A percentile compares a stretch with the other conserved stretches of the same genome.
These are phyloP conservation scores for Labeo catla DNA, from an alignment of 2,113 vertebrate species.

Conservation along the genomic window DNA sequence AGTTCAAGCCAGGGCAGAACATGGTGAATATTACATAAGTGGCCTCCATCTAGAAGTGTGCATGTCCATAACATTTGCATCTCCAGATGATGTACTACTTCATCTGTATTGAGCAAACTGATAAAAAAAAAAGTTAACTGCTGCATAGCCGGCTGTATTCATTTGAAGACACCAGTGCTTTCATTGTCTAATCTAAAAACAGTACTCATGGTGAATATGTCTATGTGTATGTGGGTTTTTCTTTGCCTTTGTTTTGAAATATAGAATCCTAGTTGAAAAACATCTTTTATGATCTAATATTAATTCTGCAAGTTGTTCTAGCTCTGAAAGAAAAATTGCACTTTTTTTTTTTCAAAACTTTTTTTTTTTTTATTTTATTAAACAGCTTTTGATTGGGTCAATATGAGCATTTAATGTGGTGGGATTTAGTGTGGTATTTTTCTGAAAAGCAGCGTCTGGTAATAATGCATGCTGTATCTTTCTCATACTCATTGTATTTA, in stretches of 20 bases:
- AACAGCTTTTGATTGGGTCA: background rate
- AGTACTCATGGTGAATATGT: background rate
- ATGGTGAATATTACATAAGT: conserved; percentile 81
- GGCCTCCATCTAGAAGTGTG: conserved; percentile 79
- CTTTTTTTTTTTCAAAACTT: too few relatives aligned
- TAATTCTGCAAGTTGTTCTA: background rate
- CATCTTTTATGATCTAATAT: background rate
- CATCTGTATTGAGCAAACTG: conserved; percentile 50
- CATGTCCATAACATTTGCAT: conserved; percentile 81
- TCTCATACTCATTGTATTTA: conserved; percentile 49
- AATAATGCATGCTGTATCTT: conserved; percentile 54
- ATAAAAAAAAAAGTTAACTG: background rate
- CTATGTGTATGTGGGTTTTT: background rate
- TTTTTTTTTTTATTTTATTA: background rate
- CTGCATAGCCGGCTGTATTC: background rate
- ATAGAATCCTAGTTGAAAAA: background rate
- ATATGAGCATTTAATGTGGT: background rate
- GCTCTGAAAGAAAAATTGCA: background rate
- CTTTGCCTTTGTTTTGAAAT: background rate
- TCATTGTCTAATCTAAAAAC: conserved; percentile 1
- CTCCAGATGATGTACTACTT: conserved; percentile 70
- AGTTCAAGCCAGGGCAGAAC: conserved; percentile 81
- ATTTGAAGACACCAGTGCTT: background rate
- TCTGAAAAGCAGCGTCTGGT: background rate
- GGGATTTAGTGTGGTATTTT: background rate